phyloP scores from a whole-genome alignment of 2,113 vertebrate genomes.

The Gymnarchus niloticus region DNA sequence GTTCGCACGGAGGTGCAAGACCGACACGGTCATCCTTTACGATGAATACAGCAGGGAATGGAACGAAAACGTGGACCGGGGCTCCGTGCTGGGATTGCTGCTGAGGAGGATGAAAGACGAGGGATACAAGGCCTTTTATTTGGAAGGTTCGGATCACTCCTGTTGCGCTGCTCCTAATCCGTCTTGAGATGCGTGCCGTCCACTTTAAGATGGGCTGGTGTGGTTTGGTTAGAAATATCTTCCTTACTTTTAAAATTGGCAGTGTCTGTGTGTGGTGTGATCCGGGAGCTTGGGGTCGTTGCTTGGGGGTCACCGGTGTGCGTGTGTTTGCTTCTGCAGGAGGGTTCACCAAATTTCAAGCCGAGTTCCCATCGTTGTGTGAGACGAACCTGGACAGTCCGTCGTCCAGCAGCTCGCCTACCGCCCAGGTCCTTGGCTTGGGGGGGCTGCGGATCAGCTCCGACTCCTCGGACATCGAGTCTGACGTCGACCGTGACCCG shows the following conservation, averaged over 20 bases:
- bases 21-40: conserved; percentile 85
- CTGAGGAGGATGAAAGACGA: conserved; percentile 89
- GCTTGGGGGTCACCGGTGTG: neutral
- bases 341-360: conserved; percentile 90
- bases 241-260: too few species aligned
- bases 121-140: conserved; percentile 82
- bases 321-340: conserved; percentile 57
- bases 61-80: conserved; percentile 86
- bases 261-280: neutral
- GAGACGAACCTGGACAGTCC: conserved; percentile 86
- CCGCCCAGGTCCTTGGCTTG: conserved; percentile 81
- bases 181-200: conserved; percentile 18
- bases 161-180: conserved; percentile 28
- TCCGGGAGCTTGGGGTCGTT: neutral
- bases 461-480: conserved; percentile 91
- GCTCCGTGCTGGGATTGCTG: conserved; percentile 81
- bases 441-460: conserved; percentile 92
- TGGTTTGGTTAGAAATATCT: neutral
- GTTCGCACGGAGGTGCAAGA: conserved; percentile 82
- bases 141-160: conserved; percentile 75
- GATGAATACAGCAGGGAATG: conserved; percentile 87
- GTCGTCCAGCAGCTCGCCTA: conserved; percentile 71
- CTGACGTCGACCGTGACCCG: conserved; percentile 85
- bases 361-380: conserved; percentile 79
- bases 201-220: neutral